phyloP scores from a whole-genome alignment of 37 sponge, comb jelly and placozoan species.

The Halisarca cf. caerulea region DNA sequence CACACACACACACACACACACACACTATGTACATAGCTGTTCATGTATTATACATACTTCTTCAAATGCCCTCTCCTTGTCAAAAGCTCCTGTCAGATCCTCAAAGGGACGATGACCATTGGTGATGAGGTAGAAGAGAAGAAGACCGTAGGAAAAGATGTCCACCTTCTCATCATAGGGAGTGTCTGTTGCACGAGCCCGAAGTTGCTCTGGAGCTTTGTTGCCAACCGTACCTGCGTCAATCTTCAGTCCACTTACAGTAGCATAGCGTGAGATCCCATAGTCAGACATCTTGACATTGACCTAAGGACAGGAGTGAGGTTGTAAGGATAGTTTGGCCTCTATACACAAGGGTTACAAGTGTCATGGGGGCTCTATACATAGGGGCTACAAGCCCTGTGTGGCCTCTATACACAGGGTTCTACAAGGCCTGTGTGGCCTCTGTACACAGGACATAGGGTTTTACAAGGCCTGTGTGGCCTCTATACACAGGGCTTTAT shows the following conservation, averaged over 20 bases:
- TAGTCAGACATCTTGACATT: constrained; percentile 89
- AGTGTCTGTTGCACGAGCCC: constrained; percentile 36
- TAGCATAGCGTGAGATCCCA: constrained; percentile 79
- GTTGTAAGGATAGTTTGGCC: too few species aligned
- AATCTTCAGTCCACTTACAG: constrained; percentile 61
- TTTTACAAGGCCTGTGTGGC: too few species aligned
- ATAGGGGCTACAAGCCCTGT: too few species aligned
- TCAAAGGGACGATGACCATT: constrained; percentile 78
- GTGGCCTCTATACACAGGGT: too few species aligned
- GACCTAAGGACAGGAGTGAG: constrained; percentile 34
- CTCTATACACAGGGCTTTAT: neutral
- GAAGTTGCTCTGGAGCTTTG: constrained; percentile 80
- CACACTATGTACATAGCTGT: too few species aligned
- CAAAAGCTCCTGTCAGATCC: constrained; percentile 48
- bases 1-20: too few species aligned
- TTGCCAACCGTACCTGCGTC: constrained; percentile 74
- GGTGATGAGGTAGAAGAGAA: constrained; percentile 64
- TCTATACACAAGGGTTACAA: too few species aligned
- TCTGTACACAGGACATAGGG: too few species aligned
- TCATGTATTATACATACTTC: constrained; percentile 42
- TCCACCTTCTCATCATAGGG: constrained; percentile 74
- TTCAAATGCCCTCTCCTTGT: constrained; percentile 63
- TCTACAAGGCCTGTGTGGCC: too few species aligned
- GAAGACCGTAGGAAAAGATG: constrained; percentile 61
- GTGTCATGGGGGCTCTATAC: too few species aligned